These are phyloP conservation scores for Odontomachus brunneus DNA, from an alignment of 1,140 invertebrate species.

Conservation along the genomic window DNA sequence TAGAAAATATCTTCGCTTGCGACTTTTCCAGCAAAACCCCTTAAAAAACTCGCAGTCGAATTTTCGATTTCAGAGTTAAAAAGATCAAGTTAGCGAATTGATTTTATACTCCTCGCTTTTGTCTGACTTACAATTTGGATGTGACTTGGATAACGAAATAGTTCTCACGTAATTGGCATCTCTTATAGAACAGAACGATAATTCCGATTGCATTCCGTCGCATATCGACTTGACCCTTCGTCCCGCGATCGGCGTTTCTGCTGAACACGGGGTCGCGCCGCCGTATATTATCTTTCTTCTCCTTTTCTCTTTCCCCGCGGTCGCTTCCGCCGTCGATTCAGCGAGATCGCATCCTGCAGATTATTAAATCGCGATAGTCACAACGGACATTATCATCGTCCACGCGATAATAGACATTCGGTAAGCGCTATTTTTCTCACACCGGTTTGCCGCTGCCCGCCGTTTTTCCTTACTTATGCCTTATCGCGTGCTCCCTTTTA, in stretches of 20 bases:
- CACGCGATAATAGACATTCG: constrained; percentile 36
- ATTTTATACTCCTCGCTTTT: no score
- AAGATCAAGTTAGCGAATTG: no score
- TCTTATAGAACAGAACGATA: neutral
- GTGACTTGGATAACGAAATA: no score
- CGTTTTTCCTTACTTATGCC: constrained; percentile 43
- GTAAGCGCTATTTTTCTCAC: constrained; percentile 16
- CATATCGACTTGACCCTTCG: constrained; percentile 2
- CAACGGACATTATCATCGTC: constrained; percentile 53
- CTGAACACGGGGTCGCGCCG: constrained; percentile 1
- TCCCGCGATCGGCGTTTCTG: constrained; percentile 23
- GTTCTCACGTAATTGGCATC: no score
- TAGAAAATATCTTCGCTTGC: no score
- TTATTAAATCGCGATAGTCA: constrained; percentile 70
- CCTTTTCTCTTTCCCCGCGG: neutral
- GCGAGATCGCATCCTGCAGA: constrained; percentile 66
- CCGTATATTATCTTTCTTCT: constrained; percentile 63
- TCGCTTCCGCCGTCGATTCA: constrained; percentile 52
- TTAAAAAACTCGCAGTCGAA: no score
- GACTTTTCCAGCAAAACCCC: no score
- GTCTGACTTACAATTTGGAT: no score
- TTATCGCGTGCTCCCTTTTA: constrained; percentile 24
- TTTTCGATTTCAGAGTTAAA: no score
- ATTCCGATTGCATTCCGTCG: constrained; percentile 7
- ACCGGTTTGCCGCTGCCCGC: constrained; percentile 12